A percentile compares a stretch with the other conserved stretches of the same genome.
Conservation (phyloP, 2,888 invertebrate genomes). For the Icerya purchasi region DNA sequence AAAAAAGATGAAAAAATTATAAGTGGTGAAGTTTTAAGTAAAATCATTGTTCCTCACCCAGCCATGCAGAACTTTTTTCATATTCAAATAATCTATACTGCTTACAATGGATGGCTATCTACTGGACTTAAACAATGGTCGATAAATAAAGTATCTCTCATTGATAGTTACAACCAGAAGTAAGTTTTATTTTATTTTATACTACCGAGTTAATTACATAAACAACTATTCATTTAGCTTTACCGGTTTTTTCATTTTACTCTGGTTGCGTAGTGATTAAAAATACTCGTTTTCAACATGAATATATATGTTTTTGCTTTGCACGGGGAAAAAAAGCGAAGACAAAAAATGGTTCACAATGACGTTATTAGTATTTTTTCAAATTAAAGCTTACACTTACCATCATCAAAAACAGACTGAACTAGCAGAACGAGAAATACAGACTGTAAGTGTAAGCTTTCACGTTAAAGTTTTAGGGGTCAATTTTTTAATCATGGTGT, state of each 20-base stretch:
- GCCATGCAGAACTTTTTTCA: slow-evolving; percentile 50
- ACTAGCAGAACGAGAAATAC: too few relatives aligned
- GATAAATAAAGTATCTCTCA: slow-evolving; percentile 59
- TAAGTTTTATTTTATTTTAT: slow-evolving; percentile 23
- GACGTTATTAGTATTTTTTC: too few relatives aligned
- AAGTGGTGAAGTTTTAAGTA: slow-evolving; percentile 48
- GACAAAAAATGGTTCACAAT: too few relatives aligned
- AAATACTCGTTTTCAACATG: not conserved
- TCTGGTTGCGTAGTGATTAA: slow-evolving; percentile 1
- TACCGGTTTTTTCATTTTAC: slow-evolving; percentile 2
- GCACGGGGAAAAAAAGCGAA: too few relatives aligned
- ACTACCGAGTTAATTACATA: not conserved
- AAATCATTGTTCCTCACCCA: slow-evolving; percentile 74
- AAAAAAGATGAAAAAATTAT: slow-evolving; percentile 56
- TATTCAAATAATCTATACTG: slow-evolving; percentile 58
- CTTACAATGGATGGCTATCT: slow-evolving; percentile 76
- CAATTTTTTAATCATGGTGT: too few relatives aligned
- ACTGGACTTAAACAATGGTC: slow-evolving; percentile 59
- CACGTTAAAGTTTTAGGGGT: too few relatives aligned
- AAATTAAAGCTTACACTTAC: too few relatives aligned
- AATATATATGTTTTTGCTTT: not conserved
- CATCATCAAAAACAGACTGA: too few relatives aligned
- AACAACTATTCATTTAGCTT: too few relatives aligned
- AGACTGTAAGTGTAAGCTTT: too few relatives aligned
- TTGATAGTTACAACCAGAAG: slow-evolving; percentile 66